Evolutionary conservation across 1,140 invertebrate species (phyloP), one percentile per base, ranked within the genome.

Genomic region (Sinella curviseta): DNA sequence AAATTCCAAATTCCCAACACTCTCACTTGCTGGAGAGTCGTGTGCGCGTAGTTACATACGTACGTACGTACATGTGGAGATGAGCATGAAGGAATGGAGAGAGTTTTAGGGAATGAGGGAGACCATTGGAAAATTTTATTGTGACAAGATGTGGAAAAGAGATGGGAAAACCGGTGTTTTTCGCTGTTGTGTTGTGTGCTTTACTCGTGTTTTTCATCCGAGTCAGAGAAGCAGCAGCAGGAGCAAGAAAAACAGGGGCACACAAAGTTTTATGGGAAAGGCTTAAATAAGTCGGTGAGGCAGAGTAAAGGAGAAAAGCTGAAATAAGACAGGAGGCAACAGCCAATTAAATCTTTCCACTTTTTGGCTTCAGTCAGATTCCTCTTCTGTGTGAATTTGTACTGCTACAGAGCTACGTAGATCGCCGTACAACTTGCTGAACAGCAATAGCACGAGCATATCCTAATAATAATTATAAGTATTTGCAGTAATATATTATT

Each of bases 271-370:
- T 65, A 65, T 65, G 57, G 24, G 57, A 65, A 17, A 70, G 30
- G 30, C 65, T 70, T 31, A 70, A 70, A 70, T 70, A 70, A 65
- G 57, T 65, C 57, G 57, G 57, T 26, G 57, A 65, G 57, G 57
- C 14, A 65, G 4, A 8, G 65, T 33, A 24, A 30, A 70, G 31
- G 1, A 12, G 30, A 30, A 70, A 60, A n/a, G n/a, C n/a, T n/a
- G n/a, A n/a, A 70, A 70, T 70, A 70, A 70, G 65, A 70, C 65
- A 70, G 65, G 65, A 70, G 65, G 65, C 65, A 70, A 70, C 65
- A 70, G 65, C 65, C 65, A 70, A 70, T 70, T 70, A 70, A 70
- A 70, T 70, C 65, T 70, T 70, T 70, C 65, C 65, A 70, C 65
- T 70, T 65, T n/a, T 65, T 70, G 65, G 65, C 65, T 70, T 8